Base-by-base conservation (phyloP, 2,113 vertebrate genomes). In the Mirza zaza region DNA sequence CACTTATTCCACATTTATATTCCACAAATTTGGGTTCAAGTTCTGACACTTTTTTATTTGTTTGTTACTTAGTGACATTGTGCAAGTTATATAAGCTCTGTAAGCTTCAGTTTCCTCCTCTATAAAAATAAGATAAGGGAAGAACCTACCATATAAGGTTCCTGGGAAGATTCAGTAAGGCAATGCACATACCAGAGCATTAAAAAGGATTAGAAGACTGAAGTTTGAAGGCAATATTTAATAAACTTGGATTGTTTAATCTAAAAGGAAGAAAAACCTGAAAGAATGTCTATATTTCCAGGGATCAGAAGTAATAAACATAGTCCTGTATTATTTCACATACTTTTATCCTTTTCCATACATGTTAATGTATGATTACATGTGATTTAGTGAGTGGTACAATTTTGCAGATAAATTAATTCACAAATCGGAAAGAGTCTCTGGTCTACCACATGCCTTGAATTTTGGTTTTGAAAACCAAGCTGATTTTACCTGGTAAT, bases 221-320 rank as follows among this genome's bases (percentile, higher is more conserved):
- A 90, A 59, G 32, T 45, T 90, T 91, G 39, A 88, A 95, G 61
- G 39, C 29, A 90, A 7, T 81, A 9, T 61, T 87, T 48, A 50
- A 83, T 34, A 82, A 86, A 65, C 23, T 52, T 11, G 48, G 42
- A 14, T 76, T 83, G 32, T 94, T 97, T 84, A 91, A 92, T 91
- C 73, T 95, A 48, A 21, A 87, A 55, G 59, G 29, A 42, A 79
- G 18, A 36, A 80, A 73, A 21, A 65, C 32, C 20, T 45, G 34
- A 79, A 83, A 50, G 29, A 59, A 21, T 65, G 8, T 57, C 50
- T 73, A 1, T 88, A 27, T 92, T 84, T 83, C 65, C 6, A 71
- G 76, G 23, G 20, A 1, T 55, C 8, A 27, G 45, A 29, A 48
- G 17, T n/a, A 42, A 61, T 80, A 87, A 85, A 61, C 42, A 57